phyloP scores from a whole-genome alignment of 2,113 vertebrate species.

The Pituophis catenifer region DNA sequence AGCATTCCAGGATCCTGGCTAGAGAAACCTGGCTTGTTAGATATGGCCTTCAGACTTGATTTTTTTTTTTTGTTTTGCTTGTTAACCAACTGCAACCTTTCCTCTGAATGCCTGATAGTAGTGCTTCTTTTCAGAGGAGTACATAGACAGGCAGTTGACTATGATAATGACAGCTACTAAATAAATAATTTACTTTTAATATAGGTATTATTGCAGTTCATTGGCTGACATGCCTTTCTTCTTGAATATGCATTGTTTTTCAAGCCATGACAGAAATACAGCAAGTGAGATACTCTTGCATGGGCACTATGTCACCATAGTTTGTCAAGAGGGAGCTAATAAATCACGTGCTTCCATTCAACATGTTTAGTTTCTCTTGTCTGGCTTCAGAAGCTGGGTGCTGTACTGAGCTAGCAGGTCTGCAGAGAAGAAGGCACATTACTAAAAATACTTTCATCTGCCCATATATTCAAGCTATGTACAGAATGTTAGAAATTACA shows the following conservation, averaged over 20 bases:
- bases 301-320: slow-evolving; percentile 44
- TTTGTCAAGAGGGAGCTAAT: slow-evolving; percentile 59
- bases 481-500: slow-evolving; percentile 53
- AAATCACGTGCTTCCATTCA: slow-evolving; percentile 65
- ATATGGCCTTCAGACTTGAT: background rate
- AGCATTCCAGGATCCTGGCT: background rate
- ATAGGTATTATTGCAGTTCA: slow-evolving; percentile 46
- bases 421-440: slow-evolving; percentile 45
- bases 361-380: slow-evolving; percentile 56
- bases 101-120: background rate
- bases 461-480: slow-evolving; percentile 52
- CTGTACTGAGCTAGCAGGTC: slow-evolving; percentile 57
- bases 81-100: background rate
- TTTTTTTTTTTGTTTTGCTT: background rate
- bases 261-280: slow-evolving; percentile 55
- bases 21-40: background rate
- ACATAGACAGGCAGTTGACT: background rate
- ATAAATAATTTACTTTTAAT: slow-evolving; percentile 32
- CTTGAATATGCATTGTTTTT: slow-evolving; percentile 43
- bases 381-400: slow-evolving; percentile 47
- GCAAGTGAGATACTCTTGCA: slow-evolving; percentile 57
- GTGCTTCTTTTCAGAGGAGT: background rate
- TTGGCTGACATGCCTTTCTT: slow-evolving; percentile 40
- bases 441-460: slow-evolving; percentile 58
- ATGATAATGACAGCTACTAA: slow-evolving; percentile 41